Base-by-base conservation (phyloP, 2,888 invertebrate species). In the Meandrusa payeni region DNA sequence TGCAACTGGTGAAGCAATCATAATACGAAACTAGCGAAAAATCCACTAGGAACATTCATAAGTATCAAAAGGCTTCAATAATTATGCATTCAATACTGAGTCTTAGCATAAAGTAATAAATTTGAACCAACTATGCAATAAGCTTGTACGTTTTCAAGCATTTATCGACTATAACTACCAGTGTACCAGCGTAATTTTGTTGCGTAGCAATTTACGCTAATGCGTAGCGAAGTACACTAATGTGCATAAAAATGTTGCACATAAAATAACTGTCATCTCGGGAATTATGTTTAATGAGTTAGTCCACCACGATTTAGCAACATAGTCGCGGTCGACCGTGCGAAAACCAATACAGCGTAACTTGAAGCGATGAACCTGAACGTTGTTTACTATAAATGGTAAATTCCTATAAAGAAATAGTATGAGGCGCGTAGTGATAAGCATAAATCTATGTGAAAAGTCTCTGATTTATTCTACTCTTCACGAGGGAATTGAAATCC, bases 231-330 rank as follows among this genome's bases (percentile, higher is more conserved):
- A 29, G 10, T 34, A 27, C 22, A 13, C 12, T 41, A 28, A 36
- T 36, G 23, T 17, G 36, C 36, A 36, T 42, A 28, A 31, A 36
- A 29, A 31, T 31, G 23, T 6, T 11, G n/a, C 11, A 10, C 9
- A 5, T 1, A 12, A n/a, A 5, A 28, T 33, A 41, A 27, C 13
- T 33, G 24, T 17, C 17, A 19, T 37, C 12, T 31, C 10, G 5
- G 12, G 12, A 19, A 42, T 42, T 42, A 37, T 26, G n/a, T 36
- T 24, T 43, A 43, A 43, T 26, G 19, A 37, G 37, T n/a, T 37
- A 3, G 6, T 2, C 22, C 17, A 23, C 12, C 15, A 29, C 6
- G 33, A 23, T 5, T 31, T 33, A 19, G 31, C 26, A 31, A 43
- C 37, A 43, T 26, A 31, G 37, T 43, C 11, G 17, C 31, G 11